Conservation (phyloP, 2,797 vertebrate genomes). For the Coluber constrictor region DNA sequence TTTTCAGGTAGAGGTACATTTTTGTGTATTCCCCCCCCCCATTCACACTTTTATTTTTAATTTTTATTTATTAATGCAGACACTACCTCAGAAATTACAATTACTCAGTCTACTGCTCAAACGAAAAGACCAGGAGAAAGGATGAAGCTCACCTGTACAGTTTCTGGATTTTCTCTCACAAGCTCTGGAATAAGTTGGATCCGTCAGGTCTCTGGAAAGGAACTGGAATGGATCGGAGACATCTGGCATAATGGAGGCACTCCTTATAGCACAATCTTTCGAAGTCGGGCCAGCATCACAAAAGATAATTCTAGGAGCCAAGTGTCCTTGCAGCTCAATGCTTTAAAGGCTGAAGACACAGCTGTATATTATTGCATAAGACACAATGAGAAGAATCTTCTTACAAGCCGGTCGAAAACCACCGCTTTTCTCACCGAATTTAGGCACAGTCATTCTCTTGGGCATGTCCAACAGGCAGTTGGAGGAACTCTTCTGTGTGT, state of each 20-base stretch:
- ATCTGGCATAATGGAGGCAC: not conserved
- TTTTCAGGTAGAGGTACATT: not conserved
- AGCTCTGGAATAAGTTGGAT: not conserved
- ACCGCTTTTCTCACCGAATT: not conserved
- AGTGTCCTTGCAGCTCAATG: not conserved
- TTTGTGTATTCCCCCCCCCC: not conserved
- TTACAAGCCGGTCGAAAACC: not conserved
- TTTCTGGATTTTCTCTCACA: not conserved
- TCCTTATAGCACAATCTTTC: not conserved
- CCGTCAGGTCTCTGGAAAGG: not conserved
- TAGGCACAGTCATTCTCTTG: not conserved
- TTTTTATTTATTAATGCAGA: not conserved
- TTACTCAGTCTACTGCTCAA: not conserved
- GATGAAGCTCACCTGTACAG: not conserved
- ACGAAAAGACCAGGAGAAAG: not conserved
- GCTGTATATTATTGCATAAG: constrained; percentile 50
- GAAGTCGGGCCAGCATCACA: not conserved
- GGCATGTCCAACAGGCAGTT: not conserved
- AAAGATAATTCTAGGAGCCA: not conserved
- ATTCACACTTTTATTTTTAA: not conserved
- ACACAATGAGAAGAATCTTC: not conserved
- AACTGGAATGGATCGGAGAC: not conserved
- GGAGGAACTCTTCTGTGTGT: not conserved
- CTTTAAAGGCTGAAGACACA: constrained; percentile 39
- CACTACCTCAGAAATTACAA: not conserved